These are phyloP conservation scores for Camelus bactrianus DNA, from an alignment of 2,113 vertebrate species.

Conservation along the genomic window DNA sequence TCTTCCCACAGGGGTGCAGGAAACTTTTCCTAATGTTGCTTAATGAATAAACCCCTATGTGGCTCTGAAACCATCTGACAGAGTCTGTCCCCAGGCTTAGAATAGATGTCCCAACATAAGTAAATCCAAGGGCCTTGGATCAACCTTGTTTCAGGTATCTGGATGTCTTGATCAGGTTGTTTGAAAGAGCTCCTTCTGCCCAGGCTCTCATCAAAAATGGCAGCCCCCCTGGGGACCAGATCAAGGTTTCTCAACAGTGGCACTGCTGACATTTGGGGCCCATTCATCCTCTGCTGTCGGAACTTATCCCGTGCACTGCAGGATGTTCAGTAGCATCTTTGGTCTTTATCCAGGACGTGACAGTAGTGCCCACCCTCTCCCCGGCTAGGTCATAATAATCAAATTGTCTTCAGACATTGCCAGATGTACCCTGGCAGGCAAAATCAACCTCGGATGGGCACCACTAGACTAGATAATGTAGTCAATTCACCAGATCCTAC, in stretches of 20 bases:
- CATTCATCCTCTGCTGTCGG: background rate
- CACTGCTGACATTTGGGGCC: background rate
- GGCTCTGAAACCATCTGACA: background rate
- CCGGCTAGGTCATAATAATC: background rate
- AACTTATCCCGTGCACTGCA: background rate
- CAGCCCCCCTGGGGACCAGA: background rate
- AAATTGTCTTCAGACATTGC: background rate
- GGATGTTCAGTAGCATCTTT: background rate
- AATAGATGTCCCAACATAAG: background rate
- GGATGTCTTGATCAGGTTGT: background rate
- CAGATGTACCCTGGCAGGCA: background rate
- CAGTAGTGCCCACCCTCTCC: background rate
- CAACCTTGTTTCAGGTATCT: background rate
- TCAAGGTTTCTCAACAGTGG: background rate
- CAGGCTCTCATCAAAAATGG: background rate
- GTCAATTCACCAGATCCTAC: background rate
- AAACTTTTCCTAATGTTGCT: constrained; percentile 44
- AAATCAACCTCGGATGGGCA: background rate
- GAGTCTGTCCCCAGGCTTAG: background rate
- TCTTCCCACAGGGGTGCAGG: background rate
- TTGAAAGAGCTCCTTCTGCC: background rate
- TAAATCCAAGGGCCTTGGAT: background rate
- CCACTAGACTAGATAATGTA: background rate
- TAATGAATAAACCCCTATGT: background rate
- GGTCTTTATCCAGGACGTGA: background rate